phyloP scores from a whole-genome alignment of 2,888 invertebrate genomes.

The Metacarcinus magister region DNA sequence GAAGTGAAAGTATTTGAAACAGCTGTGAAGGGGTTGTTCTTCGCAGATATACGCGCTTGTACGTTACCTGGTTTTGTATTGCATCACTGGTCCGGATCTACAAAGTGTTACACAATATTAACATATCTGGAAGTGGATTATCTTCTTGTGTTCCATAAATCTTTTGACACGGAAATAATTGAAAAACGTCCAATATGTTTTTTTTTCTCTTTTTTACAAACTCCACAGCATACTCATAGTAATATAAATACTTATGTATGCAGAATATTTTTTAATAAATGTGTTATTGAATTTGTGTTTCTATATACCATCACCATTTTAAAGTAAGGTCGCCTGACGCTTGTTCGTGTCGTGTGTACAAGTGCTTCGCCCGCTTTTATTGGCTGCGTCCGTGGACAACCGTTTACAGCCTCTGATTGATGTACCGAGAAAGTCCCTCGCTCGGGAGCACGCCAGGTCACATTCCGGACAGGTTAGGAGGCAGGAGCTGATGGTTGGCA shows the following conservation, averaged over 20 bases:
- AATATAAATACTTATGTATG: neutral
- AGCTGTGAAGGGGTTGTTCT: neutral
- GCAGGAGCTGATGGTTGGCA: neutral
- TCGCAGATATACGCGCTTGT: neutral
- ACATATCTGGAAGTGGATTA: neutral
- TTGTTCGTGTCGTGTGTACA: neutral
- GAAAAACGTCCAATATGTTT: no score
- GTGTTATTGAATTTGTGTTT: neutral
- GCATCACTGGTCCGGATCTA: neutral
- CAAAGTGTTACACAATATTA: neutral
- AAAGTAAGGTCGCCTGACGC: neutral
- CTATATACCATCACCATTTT: neutral
- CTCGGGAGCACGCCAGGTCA: neutral
- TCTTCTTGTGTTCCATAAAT: neutral
- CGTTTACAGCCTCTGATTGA: neutral
- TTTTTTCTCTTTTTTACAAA: neutral
- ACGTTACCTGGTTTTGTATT: neutral
- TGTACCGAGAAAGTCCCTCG: conserved; percentile 27
- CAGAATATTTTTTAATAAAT: neutral
- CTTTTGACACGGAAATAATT: no score
- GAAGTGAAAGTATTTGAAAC: no score
- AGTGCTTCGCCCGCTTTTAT: neutral
- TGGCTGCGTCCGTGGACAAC: neutral
- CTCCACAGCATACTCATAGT: neutral
- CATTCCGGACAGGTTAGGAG: conserved; percentile 27